phyloP scores from a whole-genome alignment of 2,888 invertebrate species.

The Agriotes lineatus region DNA sequence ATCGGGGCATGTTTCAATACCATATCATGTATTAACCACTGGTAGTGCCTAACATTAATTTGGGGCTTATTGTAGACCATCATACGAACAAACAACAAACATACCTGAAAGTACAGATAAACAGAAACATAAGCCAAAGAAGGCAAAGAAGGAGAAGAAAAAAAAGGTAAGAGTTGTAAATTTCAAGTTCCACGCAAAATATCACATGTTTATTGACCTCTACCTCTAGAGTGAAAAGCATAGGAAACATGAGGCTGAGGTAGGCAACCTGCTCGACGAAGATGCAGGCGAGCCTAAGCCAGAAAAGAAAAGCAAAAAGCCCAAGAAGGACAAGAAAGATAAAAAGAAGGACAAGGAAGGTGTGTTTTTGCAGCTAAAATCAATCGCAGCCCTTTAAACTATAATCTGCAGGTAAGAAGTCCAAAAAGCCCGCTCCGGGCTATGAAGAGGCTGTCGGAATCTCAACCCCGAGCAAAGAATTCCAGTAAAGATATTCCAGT shows the following conservation, averaged over 20 bases:
- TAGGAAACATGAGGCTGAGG: conserved; percentile 5
- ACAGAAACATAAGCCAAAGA: conserved; percentile 54
- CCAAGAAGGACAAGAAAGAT: conserved; percentile 28
- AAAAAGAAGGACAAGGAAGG: conserved; percentile 23
- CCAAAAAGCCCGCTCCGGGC: conserved; percentile 75
- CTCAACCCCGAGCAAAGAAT: conserved; percentile 91
- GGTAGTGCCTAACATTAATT: conserved; percentile 43
- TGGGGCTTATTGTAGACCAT: conserved; percentile 35
- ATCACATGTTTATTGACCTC: not conserved
- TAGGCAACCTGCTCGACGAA: not conserved
- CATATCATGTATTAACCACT: conserved; percentile 28
- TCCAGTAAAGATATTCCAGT: conserved; percentile 61
- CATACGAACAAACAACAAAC: conserved; percentile 48
- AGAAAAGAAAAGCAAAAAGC: conserved; percentile 10
- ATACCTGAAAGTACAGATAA: conserved; percentile 51
- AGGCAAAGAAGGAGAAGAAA: conserved; percentile 64
- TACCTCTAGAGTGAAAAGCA: conserved; percentile 30
- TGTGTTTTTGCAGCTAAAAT: too few relatives aligned
- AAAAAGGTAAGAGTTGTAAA: conserved; percentile 60
- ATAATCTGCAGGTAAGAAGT: conserved; percentile 65
- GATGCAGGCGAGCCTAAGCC: not conserved
- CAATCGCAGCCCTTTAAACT: conserved; percentile 59
- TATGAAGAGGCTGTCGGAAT: conserved; percentile 94
- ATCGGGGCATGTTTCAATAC: conserved; percentile 59
- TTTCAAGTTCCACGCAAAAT: not conserved